Percentiles rank a stretch among this genome's conserved stretches.
Evolutionary conservation across 2,113 vertebrate species (phyloP).

Genomic region (Clarias batrachus): DNA sequence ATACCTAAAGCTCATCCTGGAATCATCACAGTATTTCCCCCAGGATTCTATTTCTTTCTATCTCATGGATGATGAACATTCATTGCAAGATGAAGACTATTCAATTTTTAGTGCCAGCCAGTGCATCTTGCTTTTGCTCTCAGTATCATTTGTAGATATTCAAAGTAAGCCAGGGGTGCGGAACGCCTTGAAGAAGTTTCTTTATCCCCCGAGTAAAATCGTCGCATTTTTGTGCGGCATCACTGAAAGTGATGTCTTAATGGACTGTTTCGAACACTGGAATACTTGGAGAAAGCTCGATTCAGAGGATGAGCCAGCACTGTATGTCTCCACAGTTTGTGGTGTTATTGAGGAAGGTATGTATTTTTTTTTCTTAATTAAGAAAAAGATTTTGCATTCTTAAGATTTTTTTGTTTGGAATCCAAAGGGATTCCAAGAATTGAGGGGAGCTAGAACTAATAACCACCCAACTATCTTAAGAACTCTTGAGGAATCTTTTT

Average conservation of each 20-base stretch:
- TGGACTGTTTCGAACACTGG: constrained; percentile 63
- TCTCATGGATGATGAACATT: constrained; percentile 35
- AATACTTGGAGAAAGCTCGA: constrained; percentile 67
- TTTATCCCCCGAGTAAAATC: constrained; percentile 66
- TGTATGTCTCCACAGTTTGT: constrained; percentile 67
- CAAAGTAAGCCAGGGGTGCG: constrained; percentile 49
- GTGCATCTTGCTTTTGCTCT: constrained; percentile 68
- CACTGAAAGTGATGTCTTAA: constrained; percentile 51
- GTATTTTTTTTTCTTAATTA: constrained; percentile 32
- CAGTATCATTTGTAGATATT: constrained; percentile 59
- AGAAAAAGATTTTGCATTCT: background rate
- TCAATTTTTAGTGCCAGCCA: constrained; percentile 57
- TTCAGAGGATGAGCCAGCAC: constrained; percentile 67
- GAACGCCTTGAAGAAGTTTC: constrained; percentile 57
- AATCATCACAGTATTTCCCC: constrained; percentile 54
- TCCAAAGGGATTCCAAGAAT: background rate
- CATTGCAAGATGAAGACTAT: constrained; percentile 55
- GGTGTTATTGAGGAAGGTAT: constrained; percentile 66
- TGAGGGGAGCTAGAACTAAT: background rate
- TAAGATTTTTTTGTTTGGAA: background rate
- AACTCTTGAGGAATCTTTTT: background rate
- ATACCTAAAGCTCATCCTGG: constrained; percentile 68
- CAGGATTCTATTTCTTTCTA: constrained; percentile 59
- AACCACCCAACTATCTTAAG: background rate
- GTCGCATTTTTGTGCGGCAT: constrained; percentile 70